A percentile compares a stretch with the other conserved stretches of the same genome.
Conservation (phyloP, 2,113 vertebrate species). For the Carassius gibelio region DNA sequence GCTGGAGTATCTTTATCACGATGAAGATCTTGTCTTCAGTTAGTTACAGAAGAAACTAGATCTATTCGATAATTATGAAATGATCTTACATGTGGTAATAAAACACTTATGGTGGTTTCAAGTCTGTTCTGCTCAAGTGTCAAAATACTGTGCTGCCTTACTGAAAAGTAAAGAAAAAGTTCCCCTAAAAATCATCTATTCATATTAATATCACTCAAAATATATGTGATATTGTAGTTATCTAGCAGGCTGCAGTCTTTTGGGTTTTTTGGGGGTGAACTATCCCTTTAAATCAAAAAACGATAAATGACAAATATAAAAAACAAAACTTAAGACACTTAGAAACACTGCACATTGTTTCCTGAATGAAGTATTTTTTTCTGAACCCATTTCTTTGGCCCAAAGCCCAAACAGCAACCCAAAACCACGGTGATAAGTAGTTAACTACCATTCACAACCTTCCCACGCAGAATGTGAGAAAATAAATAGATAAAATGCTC, state of each 20-base stretch:
- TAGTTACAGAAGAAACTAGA: neutral
- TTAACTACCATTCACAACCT: neutral
- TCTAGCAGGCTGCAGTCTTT: neutral
- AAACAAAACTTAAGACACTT: slow-evolving; percentile 24
- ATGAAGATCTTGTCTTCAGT: neutral
- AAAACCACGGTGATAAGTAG: neutral
- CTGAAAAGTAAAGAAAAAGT: neutral
- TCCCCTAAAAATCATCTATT: neutral
- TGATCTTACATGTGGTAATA: neutral
- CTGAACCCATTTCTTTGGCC: slow-evolving; percentile 30
- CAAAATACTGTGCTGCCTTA: neutral
- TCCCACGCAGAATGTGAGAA: slow-evolving; percentile 8
- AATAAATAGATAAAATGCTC: slow-evolving; percentile 11
- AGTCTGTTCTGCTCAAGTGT: slow-evolving; percentile 20
- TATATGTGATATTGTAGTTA: neutral
- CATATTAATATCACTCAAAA: neutral
- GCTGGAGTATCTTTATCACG: neutral
- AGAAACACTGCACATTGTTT: slow-evolving; percentile 14
- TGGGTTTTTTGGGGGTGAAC: neutral
- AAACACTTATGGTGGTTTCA: neutral
- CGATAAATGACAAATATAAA: neutral
- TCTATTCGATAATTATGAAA: neutral
- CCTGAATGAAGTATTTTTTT: slow-evolving; percentile 23
- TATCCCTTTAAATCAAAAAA: neutral
- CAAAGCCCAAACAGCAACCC: slow-evolving; percentile 16